Conservation (phyloP, 2,888 invertebrate genomes). For the Eucera pruinosa region DNA sequence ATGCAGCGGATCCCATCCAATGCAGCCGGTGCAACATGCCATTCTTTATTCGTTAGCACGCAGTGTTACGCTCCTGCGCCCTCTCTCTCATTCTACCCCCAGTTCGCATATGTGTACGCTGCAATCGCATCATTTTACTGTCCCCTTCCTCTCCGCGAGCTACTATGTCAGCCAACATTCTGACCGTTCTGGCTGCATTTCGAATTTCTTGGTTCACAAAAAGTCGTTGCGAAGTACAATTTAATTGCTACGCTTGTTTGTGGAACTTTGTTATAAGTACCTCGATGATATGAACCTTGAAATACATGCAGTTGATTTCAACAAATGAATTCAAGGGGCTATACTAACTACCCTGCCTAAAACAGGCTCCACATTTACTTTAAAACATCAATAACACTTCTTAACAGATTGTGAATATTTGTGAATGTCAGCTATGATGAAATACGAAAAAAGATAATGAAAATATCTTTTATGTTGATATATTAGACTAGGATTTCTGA, state of each 20-base stretch:
- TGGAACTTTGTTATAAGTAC: too few relatives aligned
- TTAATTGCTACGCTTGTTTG: conserved; percentile 12
- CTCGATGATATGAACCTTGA: too few relatives aligned
- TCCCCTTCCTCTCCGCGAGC: neutral
- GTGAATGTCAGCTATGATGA: too few relatives aligned
- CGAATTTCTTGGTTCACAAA: neutral
- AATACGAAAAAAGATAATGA: too few relatives aligned
- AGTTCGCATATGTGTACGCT: neutral
- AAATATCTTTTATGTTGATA: too few relatives aligned
- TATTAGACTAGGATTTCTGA: too few relatives aligned
- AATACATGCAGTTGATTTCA: too few relatives aligned
- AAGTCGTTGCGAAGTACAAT: neutral
- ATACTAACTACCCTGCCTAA: too few relatives aligned
- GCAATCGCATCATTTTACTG: conserved; percentile 46
- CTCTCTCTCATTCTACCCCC: neutral
- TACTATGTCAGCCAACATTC: neutral
- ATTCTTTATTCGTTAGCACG: conserved; percentile 69
- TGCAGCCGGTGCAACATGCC: conserved; percentile 66
- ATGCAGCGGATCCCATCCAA: conserved; percentile 60
- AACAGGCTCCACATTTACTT: too few relatives aligned
- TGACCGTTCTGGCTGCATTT: conserved; percentile 8
- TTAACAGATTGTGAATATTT: too few relatives aligned
- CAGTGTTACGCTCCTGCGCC: conserved; percentile 42
- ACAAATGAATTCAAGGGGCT: too few relatives aligned
- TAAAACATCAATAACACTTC: too few relatives aligned